Evolutionary conservation across 92 coral and sea anemone species (phyloP).

Genomic region (Palythoa grandis): DNA sequence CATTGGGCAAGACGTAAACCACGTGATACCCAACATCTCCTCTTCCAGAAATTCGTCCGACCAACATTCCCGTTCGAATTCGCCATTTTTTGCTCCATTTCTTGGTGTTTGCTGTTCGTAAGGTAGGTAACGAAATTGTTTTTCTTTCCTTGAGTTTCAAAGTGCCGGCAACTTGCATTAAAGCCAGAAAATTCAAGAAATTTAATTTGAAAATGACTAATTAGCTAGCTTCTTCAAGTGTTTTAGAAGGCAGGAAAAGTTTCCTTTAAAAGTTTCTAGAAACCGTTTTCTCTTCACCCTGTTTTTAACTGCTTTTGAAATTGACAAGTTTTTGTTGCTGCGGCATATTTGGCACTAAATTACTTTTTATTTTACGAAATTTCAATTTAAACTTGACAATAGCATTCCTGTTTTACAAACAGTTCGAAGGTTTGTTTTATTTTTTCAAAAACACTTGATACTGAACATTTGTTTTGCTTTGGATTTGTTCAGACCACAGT

Average conservation of each 20-base stretch:
- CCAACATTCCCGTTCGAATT: conserved; percentile 47
- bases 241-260: conserved; percentile 15
- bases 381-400: neutral
- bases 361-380: neutral
- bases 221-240: neutral
- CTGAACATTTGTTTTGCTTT: conserved; percentile 19
- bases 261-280: conserved; percentile 46
- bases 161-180: neutral
- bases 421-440: neutral
- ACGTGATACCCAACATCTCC: conserved; percentile 40
- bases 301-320: conserved; percentile 20
- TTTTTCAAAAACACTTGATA: neutral
- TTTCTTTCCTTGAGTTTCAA: neutral
- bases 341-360: neutral
- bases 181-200: neutral
- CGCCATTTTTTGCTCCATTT: conserved; percentile 48
- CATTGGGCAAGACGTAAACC: conserved; percentile 34
- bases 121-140: conserved; percentile 20
- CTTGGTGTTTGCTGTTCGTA: conserved; percentile 24
- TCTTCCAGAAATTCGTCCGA: conserved; percentile 23
- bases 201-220: neutral
- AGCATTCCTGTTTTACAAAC: neutral
- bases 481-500: neutral
- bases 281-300: conserved; percentile 36
- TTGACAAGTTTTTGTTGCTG: conserved; percentile 18